Base-by-base conservation (phyloP, 2,888 invertebrate species). In the Megamerina dolium region DNA sequence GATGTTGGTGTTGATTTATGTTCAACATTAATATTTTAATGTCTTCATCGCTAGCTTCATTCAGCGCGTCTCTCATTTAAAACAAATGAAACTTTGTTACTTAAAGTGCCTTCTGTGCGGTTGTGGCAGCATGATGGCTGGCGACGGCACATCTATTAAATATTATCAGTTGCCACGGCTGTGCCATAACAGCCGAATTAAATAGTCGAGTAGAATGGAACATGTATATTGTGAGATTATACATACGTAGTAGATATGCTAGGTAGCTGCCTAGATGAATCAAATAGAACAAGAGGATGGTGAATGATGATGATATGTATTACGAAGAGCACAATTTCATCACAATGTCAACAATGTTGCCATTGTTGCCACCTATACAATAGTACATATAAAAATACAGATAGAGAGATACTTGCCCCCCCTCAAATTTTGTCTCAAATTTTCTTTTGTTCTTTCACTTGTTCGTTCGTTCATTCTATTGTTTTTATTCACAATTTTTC, bases 11-110 rank as follows among this genome's bases (percentile, higher is more conserved):
- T 35, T 49, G 49, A 49, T 51, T 51, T 49, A 49, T 47, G 41
- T 39, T 32, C n/a, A 10, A 34, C 49, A 51, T 51, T 49, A 51
- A 51, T 49, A 49, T 43, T 49, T 49, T 49, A 49, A 51, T 45
- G 43, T 47, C 43, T 51, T 47, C 45, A 45, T 47, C 46, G 45
- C 41, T 38, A 35, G 31, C 18, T 13, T 30, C 27, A 21, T 16
- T 30, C 30, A 31, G 19, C 12, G 13, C 10, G 16, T 37, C 29
- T 44, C 33, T 41, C 21, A 6, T 17, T 40, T 23, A 51, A 33
- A 37, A 38, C 29, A 46, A 31, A 23, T 37, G 35, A 50, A 43
- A 36, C 16, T 40, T 42, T 43, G 40, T 36, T 29, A 26, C 21
- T 16, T 34, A 23, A 23, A 23, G 23, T n/a, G n/a, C n/a, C n/a